Conservation (phyloP, 2,888 invertebrate genomes). For the Drosophila imparisetae region DNA sequence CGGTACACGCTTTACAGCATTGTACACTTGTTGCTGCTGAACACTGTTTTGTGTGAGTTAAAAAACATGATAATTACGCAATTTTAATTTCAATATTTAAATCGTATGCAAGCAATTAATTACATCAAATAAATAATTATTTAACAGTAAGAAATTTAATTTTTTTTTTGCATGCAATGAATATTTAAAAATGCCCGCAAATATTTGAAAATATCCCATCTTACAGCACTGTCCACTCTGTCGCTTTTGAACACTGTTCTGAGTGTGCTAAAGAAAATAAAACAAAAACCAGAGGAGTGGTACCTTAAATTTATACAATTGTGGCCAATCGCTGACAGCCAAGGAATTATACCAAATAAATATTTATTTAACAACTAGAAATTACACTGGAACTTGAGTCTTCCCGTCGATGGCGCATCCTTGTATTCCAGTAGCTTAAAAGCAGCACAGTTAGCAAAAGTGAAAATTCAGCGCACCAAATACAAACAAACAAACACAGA, state of each 20-base stretch:
- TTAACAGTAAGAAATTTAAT: neutral
- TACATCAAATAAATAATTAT: neutral
- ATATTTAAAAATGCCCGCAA: neutral
- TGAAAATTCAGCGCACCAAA: conserved; percentile 24
- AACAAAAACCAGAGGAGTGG: conserved; percentile 12
- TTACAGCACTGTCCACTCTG: conserved; percentile 29
- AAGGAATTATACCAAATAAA: conserved; percentile 2
- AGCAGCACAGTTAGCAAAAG: conserved; percentile 18
- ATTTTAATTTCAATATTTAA: neutral
- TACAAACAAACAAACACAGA: neutral
- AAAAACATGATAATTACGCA: conserved; percentile 4
- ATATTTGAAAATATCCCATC: neutral
- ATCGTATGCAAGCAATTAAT: neutral
- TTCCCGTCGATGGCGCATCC: neutral
- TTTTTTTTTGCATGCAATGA: neutral
- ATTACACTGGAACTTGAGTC: neutral
- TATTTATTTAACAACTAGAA: neutral
- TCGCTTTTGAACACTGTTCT: conserved; percentile 30
- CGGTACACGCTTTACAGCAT: conserved; percentile 10
- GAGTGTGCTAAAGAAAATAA: conserved; percentile 15
- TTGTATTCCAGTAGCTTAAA: neutral
- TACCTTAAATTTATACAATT: neutral
- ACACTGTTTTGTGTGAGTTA: conserved; percentile 18
- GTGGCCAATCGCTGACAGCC: neutral
- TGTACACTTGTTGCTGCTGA: conserved; percentile 15